A percentile compares a stretch with the other conserved stretches of the same genome.
These are phyloP conservation scores for Prinia subflava DNA, from an alignment of 2,113 vertebrate genomes.

Conservation along the genomic window DNA sequence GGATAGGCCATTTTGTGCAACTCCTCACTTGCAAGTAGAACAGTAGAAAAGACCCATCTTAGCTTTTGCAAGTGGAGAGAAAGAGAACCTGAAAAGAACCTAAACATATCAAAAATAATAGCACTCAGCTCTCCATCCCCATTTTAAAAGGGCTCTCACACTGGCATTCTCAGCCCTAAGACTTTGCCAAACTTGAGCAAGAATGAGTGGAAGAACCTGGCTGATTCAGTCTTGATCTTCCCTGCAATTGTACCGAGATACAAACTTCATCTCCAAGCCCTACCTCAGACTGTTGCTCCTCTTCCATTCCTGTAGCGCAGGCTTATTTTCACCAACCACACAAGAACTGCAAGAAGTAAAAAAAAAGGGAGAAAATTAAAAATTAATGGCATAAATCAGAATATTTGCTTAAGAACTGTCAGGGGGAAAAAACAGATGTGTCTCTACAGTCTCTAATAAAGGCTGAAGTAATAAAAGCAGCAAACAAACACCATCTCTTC, in stretches of 20 bases:
- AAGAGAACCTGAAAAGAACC: background rate
- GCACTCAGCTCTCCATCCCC: background rate
- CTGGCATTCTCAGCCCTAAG: background rate
- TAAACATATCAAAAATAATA: background rate
- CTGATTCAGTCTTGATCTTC: background rate
- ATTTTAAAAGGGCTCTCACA: background rate
- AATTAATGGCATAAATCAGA: background rate
- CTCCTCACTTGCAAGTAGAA: background rate
- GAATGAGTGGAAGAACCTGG: background rate
- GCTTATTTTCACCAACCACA: background rate
- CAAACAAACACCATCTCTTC: background rate
- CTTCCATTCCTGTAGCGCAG: constrained; percentile 35
- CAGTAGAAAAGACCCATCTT: background rate
- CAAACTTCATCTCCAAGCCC: background rate
- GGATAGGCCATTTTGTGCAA: background rate
- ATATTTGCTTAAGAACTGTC: background rate
- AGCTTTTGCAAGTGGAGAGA: background rate
- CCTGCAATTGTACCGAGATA: background rate
- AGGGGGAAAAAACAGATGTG: accelerated
- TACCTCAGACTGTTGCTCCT: constrained; percentile 68
- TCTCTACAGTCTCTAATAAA: background rate
- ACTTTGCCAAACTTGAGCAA: background rate
- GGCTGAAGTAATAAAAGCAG: background rate
- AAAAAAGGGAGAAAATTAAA: constrained; percentile 4
- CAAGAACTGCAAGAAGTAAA: constrained; percentile 31